A percentile compares a stretch with the other conserved stretches of the same genome.
Evolutionary conservation across 2,113 vertebrate genomes (phyloP).

Genomic region (Dromiciops gliroides): DNA sequence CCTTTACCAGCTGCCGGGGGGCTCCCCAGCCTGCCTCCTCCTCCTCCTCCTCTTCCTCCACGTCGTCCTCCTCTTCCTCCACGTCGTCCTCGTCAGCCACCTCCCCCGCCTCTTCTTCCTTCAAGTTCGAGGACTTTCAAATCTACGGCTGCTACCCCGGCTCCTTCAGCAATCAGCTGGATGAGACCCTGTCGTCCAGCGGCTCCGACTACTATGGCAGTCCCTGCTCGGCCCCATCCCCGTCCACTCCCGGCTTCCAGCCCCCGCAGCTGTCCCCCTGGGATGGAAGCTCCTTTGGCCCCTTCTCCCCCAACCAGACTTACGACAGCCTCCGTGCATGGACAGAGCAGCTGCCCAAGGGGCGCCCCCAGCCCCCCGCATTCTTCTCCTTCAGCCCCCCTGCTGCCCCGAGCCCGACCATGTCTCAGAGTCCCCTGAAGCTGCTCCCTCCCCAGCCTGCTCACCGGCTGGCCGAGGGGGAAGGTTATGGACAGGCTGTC

Average conservation of each 20-base stretch:
- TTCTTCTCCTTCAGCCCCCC: constrained; percentile 90
- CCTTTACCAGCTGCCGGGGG: constrained; percentile 89
- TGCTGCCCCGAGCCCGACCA: constrained; percentile 80
- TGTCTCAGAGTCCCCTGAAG: constrained; percentile 80
- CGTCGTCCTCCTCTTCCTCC: constrained; percentile 71
- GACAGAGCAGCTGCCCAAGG: constrained; percentile 85
- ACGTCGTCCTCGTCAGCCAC: constrained; percentile 71
- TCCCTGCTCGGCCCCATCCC: constrained; percentile 89
- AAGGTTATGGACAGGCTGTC: constrained; percentile 80
- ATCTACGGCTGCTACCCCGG: constrained; percentile 95
- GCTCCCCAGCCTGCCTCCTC: constrained; percentile 74
- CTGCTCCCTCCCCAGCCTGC: constrained; percentile 73
- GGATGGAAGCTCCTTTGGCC: constrained; percentile 89
- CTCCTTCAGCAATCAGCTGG: constrained; percentile 84
- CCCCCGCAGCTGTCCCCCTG: constrained; percentile 86
- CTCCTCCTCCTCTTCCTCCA: background rate
- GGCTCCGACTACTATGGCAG: constrained; percentile 95
- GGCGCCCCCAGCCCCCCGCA: constrained; percentile 78
- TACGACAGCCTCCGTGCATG: constrained; percentile 88
- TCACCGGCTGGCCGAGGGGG: constrained; percentile 84
- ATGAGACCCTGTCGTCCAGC: constrained; percentile 90
- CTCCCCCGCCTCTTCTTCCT: constrained; percentile 80
- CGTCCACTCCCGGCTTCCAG: constrained; percentile 90
- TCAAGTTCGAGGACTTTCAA: constrained; percentile 94
- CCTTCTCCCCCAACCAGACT: constrained; percentile 88